phyloP scores from a whole-genome alignment of 2,888 invertebrate species.

The Harpalus rufipes region DNA sequence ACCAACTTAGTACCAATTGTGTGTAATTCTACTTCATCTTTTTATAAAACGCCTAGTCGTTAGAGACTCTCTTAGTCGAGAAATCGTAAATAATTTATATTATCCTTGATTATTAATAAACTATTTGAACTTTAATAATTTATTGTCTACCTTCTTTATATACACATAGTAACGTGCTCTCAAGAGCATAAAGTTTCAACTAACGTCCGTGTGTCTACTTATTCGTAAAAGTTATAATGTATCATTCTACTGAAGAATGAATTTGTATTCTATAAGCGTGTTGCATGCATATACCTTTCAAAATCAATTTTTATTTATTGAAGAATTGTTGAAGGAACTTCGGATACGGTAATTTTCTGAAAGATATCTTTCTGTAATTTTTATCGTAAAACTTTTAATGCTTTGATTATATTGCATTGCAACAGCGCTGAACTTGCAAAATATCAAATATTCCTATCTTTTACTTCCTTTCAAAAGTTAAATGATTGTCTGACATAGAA shows the following conservation, averaged over 20 bases:
- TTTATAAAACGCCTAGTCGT: too few species aligned
- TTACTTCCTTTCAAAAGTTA: neutral
- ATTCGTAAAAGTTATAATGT: neutral
- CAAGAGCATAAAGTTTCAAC: too few species aligned
- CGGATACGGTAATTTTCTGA: neutral
- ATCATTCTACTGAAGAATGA: neutral
- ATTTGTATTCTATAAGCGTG: neutral
- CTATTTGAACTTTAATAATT: too few species aligned
- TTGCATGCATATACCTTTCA: neutral
- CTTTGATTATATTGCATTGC: neutral
- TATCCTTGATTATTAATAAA: too few species aligned
- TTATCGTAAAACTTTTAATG: neutral
- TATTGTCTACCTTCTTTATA: too few species aligned
- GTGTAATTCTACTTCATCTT: too few species aligned
- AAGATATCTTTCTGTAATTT: slow-evolving; percentile 1
- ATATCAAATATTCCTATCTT: neutral
- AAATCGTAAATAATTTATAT: too few species aligned
- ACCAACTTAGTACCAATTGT: too few species aligned
- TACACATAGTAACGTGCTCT: too few species aligned
- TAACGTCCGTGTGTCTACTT: too few species aligned
- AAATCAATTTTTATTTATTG: neutral
- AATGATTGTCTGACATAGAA: neutral
- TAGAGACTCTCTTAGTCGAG: too few species aligned
- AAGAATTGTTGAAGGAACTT: neutral
- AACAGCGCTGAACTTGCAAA: neutral